These are phyloP conservation scores for Chinchilla lanigera DNA, from an alignment of 2,113 vertebrate genomes.

Conservation along the genomic window DNA sequence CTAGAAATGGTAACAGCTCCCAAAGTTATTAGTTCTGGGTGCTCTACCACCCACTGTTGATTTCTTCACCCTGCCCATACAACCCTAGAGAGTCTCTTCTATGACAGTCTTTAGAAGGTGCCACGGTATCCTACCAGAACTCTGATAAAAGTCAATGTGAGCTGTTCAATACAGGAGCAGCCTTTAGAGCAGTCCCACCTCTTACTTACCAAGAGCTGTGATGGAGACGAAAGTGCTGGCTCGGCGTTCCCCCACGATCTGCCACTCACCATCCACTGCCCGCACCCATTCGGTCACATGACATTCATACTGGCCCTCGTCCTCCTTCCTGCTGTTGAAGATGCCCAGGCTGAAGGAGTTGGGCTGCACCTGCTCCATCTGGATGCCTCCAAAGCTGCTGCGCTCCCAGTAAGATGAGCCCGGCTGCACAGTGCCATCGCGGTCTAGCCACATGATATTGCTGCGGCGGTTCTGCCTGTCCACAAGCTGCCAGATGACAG, in stretches of 20 bases:
- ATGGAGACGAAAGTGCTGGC: conserved; percentile 89
- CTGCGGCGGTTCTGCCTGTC: conserved; percentile 89
- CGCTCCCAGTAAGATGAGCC: conserved; percentile 92
- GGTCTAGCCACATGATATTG: conserved; percentile 92
- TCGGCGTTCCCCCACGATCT: conserved; percentile 92
- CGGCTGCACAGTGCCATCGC: conserved; percentile 90
- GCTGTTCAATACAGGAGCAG: fast-evolving
- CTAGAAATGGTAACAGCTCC: background rate
- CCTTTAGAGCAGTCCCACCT: fast-evolving
- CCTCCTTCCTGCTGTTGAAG: conserved; percentile 92
- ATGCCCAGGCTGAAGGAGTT: conserved; percentile 92
- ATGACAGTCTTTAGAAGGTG: background rate
- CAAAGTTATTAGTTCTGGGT: background rate
- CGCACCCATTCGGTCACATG: conserved; percentile 92
- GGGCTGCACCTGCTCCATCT: conserved; percentile 90
- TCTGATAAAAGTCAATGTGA: background rate
- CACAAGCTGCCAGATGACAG: conserved; percentile 92
- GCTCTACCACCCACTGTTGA: no score
- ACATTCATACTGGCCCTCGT: conserved; percentile 96
- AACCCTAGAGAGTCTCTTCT: background rate
- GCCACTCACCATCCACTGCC: conserved; percentile 91
- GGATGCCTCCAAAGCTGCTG: conserved; percentile 92
- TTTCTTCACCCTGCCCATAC: fast-evolving
- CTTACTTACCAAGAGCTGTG: conserved; percentile 94
- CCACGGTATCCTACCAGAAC: background rate